Base-by-base conservation (phyloP, 2,797 vertebrate species). In the Apogon talboti region DNA sequence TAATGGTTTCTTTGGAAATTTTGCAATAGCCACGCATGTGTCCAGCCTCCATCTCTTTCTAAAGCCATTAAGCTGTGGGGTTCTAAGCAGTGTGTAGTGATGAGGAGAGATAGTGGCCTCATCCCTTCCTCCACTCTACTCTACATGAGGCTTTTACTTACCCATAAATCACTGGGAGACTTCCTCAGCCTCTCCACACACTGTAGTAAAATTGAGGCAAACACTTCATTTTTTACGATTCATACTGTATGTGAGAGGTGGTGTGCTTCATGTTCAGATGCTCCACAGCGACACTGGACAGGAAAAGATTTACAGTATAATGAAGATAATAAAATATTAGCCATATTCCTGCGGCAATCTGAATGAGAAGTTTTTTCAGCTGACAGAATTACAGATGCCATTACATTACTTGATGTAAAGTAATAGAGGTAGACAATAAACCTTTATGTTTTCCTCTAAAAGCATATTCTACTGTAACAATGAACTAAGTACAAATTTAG, bases 161-260 rank as follows among this genome's bases (percentile, higher is more conserved):
- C 42, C 21, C 48, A 56, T 86, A 84, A 86, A 88, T 84, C 78
- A 80, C n/a, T 0, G 28, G 24, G 24, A 48, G 41, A 43, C 37
- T 40, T 59, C 28, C 67, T 56, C 56, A 35, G 44, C 62, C 52
- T 58, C 55, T 47, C n/a, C 45, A 40, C 37, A 6, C 8, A 9
- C 45, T 4, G 61, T 64, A 68, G 79, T 84, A 82, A 85, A 85
- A 79, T 37, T 61, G 70, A 66, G 70, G 66, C 75, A 76, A 79
- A 79, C 70, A 55, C 66, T 82, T 77, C 15, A 30, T 58, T 51
- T 78, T 86, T 84, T 81, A 81, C 14, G 47, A 79, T 41, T 83
- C 42, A 16, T 28, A 42, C 59, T 77, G 53, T 59, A 70, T 69
- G 69, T 80, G 60, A 14, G 59, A 45, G 65, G 53, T 52, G 48